Evolutionary conservation across 2,888 invertebrate species (phyloP).

Genomic region (Diadegma fenestrale): DNA sequence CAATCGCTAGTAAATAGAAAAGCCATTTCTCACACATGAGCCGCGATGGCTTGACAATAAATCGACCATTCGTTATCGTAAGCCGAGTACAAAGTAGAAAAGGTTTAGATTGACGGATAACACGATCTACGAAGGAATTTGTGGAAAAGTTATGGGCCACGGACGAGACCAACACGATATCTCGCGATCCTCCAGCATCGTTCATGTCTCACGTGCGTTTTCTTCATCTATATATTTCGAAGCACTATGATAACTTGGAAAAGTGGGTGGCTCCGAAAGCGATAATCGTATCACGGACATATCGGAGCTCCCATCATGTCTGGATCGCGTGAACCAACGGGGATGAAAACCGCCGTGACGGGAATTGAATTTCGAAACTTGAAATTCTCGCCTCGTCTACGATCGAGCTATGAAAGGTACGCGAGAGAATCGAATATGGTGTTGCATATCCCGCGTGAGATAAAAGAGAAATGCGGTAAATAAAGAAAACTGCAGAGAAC

Average conservation of each 20-base stretch:
- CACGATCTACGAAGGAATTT: slow-evolving; percentile 18
- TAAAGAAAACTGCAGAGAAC: neutral
- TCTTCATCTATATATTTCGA: slow-evolving; percentile 41
- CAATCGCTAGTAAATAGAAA: neutral
- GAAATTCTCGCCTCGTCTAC: slow-evolving; percentile 26
- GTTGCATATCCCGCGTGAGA: slow-evolving; percentile 25
- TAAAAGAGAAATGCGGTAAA: neutral
- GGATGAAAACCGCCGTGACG: slow-evolving; percentile 32
- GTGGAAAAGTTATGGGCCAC: slow-evolving; percentile 19
- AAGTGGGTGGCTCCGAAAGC: slow-evolving; percentile 37
- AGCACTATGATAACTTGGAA: slow-evolving; percentile 44
- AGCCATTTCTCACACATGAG: neutral
- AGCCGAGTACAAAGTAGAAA: neutral
- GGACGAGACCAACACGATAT: slow-evolving; percentile 9
- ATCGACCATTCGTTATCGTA: slow-evolving; percentile 5
- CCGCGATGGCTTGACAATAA: neutral
- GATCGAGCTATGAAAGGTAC: slow-evolving; percentile 19
- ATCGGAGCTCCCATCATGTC: slow-evolving; percentile 65
- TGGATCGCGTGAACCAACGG: slow-evolving; percentile 48
- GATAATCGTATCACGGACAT: slow-evolving; percentile 67
- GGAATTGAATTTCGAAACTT: slow-evolving; percentile 68
- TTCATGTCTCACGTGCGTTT: slow-evolving; percentile 1
- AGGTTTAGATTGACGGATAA: neutral
- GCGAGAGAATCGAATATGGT: slow-evolving; percentile 62
- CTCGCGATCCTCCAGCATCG: slow-evolving; percentile 23